Conservation (phyloP, 2,888 invertebrate genomes). For the Sceliomorpha sp. region DNA sequence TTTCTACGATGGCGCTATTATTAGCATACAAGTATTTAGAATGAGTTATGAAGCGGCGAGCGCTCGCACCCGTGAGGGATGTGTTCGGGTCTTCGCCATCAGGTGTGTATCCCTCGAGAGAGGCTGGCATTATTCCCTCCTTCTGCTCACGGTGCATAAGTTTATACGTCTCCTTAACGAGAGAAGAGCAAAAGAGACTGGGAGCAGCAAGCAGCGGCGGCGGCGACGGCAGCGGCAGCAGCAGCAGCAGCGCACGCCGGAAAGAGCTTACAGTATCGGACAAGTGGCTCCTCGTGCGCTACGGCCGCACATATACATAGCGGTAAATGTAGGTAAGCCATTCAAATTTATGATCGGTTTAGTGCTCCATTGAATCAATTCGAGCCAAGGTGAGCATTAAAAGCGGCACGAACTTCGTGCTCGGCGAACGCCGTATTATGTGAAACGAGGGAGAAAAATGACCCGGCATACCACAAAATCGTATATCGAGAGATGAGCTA, state of each 20-base stretch:
- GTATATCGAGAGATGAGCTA: constrained; percentile 35
- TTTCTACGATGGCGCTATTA: constrained; percentile 68
- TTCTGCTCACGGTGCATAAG: constrained; percentile 62
- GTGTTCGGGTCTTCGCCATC: constrained; percentile 57
- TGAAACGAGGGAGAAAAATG: constrained; percentile 22
- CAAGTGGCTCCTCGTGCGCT: constrained; percentile 30
- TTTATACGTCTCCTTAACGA: constrained; percentile 32
- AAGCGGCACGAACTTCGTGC: constrained; percentile 14
- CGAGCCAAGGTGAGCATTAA: constrained; percentile 26
- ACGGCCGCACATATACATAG: constrained; percentile 14
- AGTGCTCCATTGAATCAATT: constrained; percentile 54
- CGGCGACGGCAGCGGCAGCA: no score
- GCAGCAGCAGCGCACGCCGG: constrained; percentile 14
- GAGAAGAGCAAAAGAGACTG: constrained; percentile 19
- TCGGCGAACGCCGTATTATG: constrained; percentile 11
- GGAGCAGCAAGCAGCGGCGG: no score
- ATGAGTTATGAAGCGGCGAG: constrained; percentile 71
- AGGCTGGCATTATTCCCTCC: constrained; percentile 61
- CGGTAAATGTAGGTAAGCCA: constrained; percentile 55
- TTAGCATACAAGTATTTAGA: constrained; percentile 77
- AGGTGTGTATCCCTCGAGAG: constrained; percentile 71
- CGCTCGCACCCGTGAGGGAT: constrained; percentile 39
- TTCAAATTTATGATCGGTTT: constrained; percentile 70
- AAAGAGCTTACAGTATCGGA: constrained; percentile 30
- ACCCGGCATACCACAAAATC: constrained; percentile 21